A percentile compares a stretch with the other conserved stretches of the same genome.
Conservation (phyloP, 2,113 vertebrate genomes). For the Crotalus viridis region DNA sequence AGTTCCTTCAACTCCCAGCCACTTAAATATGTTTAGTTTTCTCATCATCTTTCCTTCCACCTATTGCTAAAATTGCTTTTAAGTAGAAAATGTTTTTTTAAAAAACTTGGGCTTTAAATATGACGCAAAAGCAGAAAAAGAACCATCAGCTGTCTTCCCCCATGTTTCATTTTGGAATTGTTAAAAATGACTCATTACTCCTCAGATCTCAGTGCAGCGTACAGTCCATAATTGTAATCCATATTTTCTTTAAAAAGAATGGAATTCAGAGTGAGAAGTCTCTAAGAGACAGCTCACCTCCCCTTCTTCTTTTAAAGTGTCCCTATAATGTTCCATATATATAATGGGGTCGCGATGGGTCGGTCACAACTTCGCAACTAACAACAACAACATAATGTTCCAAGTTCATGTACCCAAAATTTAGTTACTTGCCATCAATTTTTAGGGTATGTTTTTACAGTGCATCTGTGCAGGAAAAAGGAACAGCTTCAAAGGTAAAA, state of each 20-base stretch:
- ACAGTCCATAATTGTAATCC: neutral
- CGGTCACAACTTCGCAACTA: too few species aligned
- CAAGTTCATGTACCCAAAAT: neutral
- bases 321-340: neutral
- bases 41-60: neutral
- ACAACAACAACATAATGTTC: neutral
- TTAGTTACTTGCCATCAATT: neutral
- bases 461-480: neutral
- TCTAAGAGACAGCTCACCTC: neutral
- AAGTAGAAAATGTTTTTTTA: neutral
- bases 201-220: neutral
- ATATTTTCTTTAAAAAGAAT: neutral
- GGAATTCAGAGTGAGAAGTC: neutral
- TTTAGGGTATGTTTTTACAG: neutral
- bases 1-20: neutral
- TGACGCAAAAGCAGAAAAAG: neutral
- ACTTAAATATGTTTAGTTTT: neutral
- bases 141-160: neutral
- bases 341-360: too few species aligned
- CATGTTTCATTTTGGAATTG: neutral
- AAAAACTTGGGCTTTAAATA: neutral
- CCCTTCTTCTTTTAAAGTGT: neutral
- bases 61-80: neutral
- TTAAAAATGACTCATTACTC: neutral
- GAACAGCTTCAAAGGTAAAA: neutral